Conservation (phyloP, 2,888 invertebrate species). For the Stenchaetothrips biformis region DNA sequence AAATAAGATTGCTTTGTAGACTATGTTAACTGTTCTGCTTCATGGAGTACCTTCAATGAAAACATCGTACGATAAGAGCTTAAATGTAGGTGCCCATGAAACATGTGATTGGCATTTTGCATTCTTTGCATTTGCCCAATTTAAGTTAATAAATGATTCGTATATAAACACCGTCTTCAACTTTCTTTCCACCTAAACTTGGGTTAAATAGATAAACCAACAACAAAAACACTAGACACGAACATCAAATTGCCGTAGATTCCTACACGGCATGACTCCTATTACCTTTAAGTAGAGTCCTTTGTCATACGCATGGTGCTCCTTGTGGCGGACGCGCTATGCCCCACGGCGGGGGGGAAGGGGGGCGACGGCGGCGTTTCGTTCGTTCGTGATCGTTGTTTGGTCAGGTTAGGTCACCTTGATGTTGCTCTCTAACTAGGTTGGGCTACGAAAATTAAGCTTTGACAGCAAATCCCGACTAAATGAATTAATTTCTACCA, state of each 20-base stretch:
- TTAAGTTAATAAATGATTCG: constrained; percentile 22
- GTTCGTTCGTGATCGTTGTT: neutral
- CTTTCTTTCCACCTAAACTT: neutral
- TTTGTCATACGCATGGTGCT: no score
- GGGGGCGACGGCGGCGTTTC: no score
- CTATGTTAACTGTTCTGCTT: constrained; percentile 9
- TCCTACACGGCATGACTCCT: no score
- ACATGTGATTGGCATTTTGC: constrained; percentile 18
- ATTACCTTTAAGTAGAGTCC: no score
- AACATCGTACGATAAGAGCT: neutral
- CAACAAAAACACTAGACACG: neutral
- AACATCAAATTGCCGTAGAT: neutral
- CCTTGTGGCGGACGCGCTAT: no score
- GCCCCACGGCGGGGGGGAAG: no score
- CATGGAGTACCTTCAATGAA: constrained; percentile 1
- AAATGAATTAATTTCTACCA: no score
- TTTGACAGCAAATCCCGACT: no score
- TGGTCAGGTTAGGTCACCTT: neutral
- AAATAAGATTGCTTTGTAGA: constrained; percentile 10
- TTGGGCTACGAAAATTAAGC: neutral
- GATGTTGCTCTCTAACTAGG: neutral
- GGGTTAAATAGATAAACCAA: no score
- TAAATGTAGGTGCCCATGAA: constrained; percentile 4
- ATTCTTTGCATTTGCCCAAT: neutral
- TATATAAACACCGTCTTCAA: neutral